phyloP scores from a whole-genome alignment of 1,140 invertebrate genomes.

The Trachymyrmex septentrionalis region DNA sequence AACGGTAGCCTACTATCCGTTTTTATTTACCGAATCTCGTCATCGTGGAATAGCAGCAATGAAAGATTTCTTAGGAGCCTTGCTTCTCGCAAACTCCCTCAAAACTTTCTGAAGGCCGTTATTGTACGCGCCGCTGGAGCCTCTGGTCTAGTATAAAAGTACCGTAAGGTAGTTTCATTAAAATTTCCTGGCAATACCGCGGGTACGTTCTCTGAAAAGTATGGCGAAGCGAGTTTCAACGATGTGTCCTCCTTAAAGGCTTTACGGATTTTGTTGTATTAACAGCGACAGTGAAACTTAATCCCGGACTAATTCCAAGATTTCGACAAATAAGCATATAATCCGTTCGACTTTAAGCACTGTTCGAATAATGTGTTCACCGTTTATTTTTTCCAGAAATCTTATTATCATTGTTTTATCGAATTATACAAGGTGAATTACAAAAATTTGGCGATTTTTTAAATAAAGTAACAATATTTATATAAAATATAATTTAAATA shows the following conservation, averaged over 20 bases:
- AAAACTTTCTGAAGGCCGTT: constrained; percentile 50
- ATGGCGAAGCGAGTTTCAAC: background rate
- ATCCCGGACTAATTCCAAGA: constrained; percentile 21
- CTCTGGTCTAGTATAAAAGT: constrained; percentile 24
- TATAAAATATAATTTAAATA: constrained; percentile 6
- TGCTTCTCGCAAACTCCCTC: constrained; percentile 37
- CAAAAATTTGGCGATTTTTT: too few species aligned
- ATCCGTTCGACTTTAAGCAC: constrained; percentile 22
- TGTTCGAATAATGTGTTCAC: background rate
- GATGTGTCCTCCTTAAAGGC: constrained; percentile 34
- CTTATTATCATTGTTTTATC: background rate
- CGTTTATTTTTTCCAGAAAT: background rate
- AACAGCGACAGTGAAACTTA: constrained; percentile 17
- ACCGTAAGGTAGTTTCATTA: constrained; percentile 44
- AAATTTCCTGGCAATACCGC: constrained; percentile 44
- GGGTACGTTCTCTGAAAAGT: background rate
- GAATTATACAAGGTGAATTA: background rate
- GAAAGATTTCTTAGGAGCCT: constrained; percentile 34
- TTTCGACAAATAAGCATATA: constrained; percentile 34
- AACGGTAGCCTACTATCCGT: background rate
- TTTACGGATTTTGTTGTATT: constrained; percentile 43
- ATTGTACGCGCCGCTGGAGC: constrained; percentile 24
- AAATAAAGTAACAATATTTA: background rate
- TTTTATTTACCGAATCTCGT: constrained; percentile 54
- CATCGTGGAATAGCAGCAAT: background rate